These are phyloP conservation scores for Sylvietta virens DNA, from an alignment of 2,113 vertebrate genomes.

Conservation along the genomic window DNA sequence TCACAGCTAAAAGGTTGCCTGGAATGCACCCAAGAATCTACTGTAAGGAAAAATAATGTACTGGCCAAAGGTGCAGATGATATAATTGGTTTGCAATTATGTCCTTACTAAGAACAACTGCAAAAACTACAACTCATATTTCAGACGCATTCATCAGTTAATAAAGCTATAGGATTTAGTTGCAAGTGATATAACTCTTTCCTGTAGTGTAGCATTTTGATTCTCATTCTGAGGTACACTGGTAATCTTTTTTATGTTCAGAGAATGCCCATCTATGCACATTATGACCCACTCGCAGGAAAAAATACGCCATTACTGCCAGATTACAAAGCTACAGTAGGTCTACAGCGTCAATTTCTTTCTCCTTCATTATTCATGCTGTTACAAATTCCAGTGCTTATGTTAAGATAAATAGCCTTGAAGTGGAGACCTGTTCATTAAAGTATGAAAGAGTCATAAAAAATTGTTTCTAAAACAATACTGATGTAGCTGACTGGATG, in stretches of 20 bases:
- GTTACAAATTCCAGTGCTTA: constrained; percentile 1
- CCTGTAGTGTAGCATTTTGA: not conserved
- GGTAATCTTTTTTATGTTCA: constrained; percentile 27
- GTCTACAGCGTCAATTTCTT: constrained; percentile 41
- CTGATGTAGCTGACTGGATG: not conserved
- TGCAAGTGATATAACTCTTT: not conserved
- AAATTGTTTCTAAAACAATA: not conserved
- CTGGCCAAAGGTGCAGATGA: not conserved
- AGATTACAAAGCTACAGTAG: constrained; percentile 44
- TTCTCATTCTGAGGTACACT: not conserved
- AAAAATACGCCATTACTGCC: not conserved
- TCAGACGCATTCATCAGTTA: not conserved
- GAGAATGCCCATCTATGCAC: constrained; percentile 33
- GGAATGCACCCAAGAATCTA: not conserved
- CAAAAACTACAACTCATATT: not conserved
- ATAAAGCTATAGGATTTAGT: not conserved
- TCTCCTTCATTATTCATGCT: constrained; percentile 29
- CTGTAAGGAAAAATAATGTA: not conserved
- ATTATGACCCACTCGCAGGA: constrained; percentile 23
- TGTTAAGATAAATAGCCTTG: constrained; percentile 24
- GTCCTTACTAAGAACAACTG: not conserved
- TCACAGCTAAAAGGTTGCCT: not conserved
- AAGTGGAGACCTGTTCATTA: not conserved
- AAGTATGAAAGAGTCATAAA: not conserved
- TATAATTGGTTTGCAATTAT: not conserved